Evolutionary conservation across 2,888 invertebrate genomes (phyloP).

Genomic region (Pristionchus maxplancki): DNA sequence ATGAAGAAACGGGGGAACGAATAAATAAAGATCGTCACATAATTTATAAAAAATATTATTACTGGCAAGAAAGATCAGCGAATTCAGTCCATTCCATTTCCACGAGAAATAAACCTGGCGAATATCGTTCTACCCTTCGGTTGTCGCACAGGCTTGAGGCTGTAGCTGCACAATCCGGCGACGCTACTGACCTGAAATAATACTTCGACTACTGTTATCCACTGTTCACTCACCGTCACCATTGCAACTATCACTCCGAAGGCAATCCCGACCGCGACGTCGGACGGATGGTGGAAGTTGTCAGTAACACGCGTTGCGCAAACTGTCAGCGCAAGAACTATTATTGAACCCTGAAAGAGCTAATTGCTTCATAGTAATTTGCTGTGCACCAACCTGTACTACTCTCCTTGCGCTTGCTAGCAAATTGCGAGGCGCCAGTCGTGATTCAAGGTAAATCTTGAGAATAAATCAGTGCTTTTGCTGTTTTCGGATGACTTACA

Average conservation of each 20-base stretch:
- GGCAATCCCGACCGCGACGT: neutral
- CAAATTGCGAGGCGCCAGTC: neutral
- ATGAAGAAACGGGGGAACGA: too few species aligned
- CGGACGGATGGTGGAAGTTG: constrained; percentile 24
- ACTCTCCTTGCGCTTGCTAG: neutral
- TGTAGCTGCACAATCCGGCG: neutral
- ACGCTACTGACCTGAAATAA: neutral
- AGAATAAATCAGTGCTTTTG: neutral
- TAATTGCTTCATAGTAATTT: too few species aligned
- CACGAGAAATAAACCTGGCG: neutral
- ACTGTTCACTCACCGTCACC: neutral
- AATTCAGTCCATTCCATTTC: neutral
- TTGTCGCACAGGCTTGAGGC: neutral
- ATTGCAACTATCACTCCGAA: neutral
- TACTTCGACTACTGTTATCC: too few species aligned
- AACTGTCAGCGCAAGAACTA: neutral
- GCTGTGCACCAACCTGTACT: neutral
- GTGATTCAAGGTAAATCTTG: neutral
- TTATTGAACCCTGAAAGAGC: neutral
- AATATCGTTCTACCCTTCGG: neutral
- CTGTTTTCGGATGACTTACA: neutral
- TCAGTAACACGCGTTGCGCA: neutral
- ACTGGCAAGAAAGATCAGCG: neutral
- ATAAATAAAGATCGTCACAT: too few species aligned
- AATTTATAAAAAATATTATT: neutral